Evolutionary conservation across 2,888 invertebrate species (phyloP), one percentile per base, ranked within the genome.

Genomic region (Aromia moschata): DNA sequence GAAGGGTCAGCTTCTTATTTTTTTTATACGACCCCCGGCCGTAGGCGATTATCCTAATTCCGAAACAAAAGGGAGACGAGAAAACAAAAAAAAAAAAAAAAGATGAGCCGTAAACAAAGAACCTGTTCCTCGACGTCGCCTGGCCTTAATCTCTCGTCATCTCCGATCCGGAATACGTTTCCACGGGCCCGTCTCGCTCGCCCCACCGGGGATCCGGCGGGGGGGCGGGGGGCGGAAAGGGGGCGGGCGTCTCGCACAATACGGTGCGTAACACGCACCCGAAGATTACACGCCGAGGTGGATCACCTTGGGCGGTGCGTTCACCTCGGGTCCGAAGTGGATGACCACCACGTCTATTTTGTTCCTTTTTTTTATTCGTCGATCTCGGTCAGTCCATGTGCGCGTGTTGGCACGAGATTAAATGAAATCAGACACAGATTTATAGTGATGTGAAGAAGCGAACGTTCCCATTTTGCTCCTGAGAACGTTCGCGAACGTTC

Each of bases 251-350:
- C 25, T 5, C 25, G 25, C 25, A 25, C n/a, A n/a, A n/a, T 25
- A 25, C 7, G 36, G 47, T 62, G 54, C 57, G 61, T 57, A 38
- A 25, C 16, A 55, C 59, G 56, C 53, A 59, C 18, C n/a, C n/a
- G n/a, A n/a, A n/a, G n/a, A n/a, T n/a, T n/a, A n/a, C n/a, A n/a
- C n/a, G n/a, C 25, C 38, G 59, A 70, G 68, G 71, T 69, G 40
- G 73, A 64, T 74, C 66, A 73, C 75, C 75, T 75, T 75, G 75
- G 67, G 64, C 64, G 67, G 70, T 70, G 58, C 75, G 58, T 75
- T 75, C 67, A 75, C 73, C 75, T 68, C 65, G 55, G 62, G 56
- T 62, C 64, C 53, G 59, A 62, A 62, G 59, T 36, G 51, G 53
- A 61, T 52, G 57, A 53, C 51, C 58, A 15, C 20, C 43, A 49